A percentile compares a stretch with the other conserved stretches of the same genome.
Conservation (phyloP, 2,797 vertebrate genomes). For the Menidia menidia region DNA sequence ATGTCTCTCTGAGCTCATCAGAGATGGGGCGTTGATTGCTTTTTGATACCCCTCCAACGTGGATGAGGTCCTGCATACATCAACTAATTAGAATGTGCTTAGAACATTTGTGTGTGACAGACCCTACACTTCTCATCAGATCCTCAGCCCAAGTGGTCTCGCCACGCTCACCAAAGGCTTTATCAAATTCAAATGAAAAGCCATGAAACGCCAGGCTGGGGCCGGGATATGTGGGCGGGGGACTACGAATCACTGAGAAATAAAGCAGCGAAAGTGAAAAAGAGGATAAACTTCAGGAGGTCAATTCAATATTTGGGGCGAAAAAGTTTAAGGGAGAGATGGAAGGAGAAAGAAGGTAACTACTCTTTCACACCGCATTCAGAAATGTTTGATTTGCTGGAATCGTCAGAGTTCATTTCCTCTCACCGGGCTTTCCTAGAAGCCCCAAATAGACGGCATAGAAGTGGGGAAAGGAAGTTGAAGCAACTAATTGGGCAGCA, state of each 20-base stretch:
- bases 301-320: constrained; percentile 24
- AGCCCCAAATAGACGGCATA: constrained; percentile 69
- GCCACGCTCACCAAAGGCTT: constrained; percentile 71
- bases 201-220: constrained; percentile 33
- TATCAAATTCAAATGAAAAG: constrained; percentile 70
- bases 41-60: constrained; percentile 88
- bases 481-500: constrained; percentile 71
- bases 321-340: constrained; percentile 24
- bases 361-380: constrained; percentile 25
- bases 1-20: constrained; percentile 84
- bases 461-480: constrained; percentile 57
- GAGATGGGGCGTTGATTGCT: constrained; percentile 89
- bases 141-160: constrained; percentile 75
- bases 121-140: constrained; percentile 78
- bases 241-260: constrained; percentile 30
- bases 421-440: constrained; percentile 41
- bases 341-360: constrained; percentile 17
- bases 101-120: constrained; percentile 67
- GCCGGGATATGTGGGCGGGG: neutral
- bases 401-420: constrained; percentile 37
- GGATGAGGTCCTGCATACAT: constrained; percentile 86
- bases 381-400: constrained; percentile 9
- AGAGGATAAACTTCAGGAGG: constrained; percentile 15
- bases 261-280: constrained; percentile 48
- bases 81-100: constrained; percentile 85